Conservation (phyloP, 2,113 vertebrate genomes). For the Megaceryle maxima region DNA sequence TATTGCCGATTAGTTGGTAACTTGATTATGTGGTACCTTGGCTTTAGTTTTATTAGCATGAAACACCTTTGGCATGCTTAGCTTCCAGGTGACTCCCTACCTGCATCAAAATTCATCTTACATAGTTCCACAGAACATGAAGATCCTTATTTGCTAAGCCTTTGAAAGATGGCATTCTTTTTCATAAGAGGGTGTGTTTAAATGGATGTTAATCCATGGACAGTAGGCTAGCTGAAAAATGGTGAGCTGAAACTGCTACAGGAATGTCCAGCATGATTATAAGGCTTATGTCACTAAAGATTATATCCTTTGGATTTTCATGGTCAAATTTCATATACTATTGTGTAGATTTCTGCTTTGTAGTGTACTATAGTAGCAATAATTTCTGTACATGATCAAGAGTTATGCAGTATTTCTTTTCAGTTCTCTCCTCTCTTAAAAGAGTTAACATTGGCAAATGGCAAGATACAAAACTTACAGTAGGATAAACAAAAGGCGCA, state of each 20-base stretch:
- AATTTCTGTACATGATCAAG: conserved; percentile 81
- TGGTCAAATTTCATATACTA: conserved; percentile 76
- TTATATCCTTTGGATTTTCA: conserved; percentile 77
- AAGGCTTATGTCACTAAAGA: conserved; percentile 77
- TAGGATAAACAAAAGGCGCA: conserved; percentile 47
- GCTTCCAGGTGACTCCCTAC: conserved; percentile 75
- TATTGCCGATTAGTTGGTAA: conserved; percentile 78
- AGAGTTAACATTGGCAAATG: conserved; percentile 69
- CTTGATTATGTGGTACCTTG: conserved; percentile 80
- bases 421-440: conserved; percentile 57
- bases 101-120: conserved; percentile 72
- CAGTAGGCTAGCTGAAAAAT: conserved; percentile 41
- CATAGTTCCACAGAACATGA: conserved; percentile 73
- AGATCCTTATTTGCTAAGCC: conserved; percentile 77
- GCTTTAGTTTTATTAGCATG: conserved; percentile 83
- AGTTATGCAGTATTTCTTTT: conserved; percentile 74
- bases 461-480: conserved; percentile 49
- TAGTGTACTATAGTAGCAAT: conserved; percentile 84
- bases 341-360: conserved; percentile 79
- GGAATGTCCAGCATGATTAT: conserved; percentile 72
- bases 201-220: conserved; percentile 58
- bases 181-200: conserved; percentile 59
- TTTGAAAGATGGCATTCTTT: conserved; percentile 69
- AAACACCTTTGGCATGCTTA: conserved; percentile 82
- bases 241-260: conserved; percentile 66